Conservation (phyloP, 2,888 invertebrate genomes). For the Aphodius sticticus region DNA sequence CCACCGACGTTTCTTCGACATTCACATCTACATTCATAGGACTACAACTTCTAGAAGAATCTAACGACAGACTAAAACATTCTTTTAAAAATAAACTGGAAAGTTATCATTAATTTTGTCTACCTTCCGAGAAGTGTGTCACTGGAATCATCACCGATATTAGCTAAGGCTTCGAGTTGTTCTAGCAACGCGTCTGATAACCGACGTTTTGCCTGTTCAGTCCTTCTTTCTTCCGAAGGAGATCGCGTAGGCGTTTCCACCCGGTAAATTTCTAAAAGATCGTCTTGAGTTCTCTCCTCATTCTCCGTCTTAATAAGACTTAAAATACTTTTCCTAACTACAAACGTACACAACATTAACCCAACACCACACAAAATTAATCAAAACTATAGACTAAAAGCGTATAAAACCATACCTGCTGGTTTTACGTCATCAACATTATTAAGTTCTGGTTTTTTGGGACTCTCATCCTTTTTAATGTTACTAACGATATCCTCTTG, state of each 20-base stretch:
- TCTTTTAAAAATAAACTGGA: neutral
- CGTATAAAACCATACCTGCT: neutral
- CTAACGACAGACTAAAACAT: neutral
- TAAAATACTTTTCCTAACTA: neutral
- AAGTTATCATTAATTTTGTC: neutral
- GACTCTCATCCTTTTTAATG: neutral
- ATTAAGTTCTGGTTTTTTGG: neutral
- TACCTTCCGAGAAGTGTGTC: neutral
- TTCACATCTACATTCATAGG: neutral
- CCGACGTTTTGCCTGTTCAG: neutral
- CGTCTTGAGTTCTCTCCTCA: constrained; percentile 29
- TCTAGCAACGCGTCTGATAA: neutral
- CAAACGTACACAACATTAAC: neutral
- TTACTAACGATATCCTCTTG: neutral
- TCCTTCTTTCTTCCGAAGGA: too few relatives aligned
- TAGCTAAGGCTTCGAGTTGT: neutral
- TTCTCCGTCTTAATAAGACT: constrained; percentile 28
- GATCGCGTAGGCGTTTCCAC: constrained; percentile 18
- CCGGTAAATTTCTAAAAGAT: constrained; percentile 28
- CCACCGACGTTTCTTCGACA: neutral
- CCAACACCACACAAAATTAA: neutral
- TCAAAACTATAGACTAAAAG: neutral
- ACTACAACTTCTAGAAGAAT: neutral
- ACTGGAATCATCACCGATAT: neutral
- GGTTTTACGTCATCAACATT: neutral